Conservation (phyloP, 2,888 invertebrate species). For the Bombylius discolor region DNA sequence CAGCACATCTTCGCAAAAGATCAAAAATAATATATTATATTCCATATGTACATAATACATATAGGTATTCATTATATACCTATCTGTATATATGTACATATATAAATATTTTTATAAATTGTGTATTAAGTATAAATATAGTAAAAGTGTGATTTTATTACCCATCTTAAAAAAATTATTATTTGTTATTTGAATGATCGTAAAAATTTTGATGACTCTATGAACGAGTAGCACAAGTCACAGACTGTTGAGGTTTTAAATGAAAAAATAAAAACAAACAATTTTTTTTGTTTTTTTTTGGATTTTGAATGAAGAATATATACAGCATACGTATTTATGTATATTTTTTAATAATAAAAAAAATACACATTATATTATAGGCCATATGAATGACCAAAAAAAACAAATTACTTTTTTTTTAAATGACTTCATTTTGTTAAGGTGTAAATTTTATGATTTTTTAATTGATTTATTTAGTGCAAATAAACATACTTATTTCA, state of each 20-base stretch:
- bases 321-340: too few relatives aligned
- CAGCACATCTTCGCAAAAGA: background rate
- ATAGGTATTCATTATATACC: too few relatives aligned
- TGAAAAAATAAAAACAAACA: background rate
- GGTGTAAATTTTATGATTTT: constrained; percentile 3
- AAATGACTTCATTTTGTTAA: background rate
- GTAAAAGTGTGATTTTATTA: background rate
- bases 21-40: background rate
- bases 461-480: constrained; percentile 8
- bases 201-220: constrained; percentile 8
- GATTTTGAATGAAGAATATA: too few relatives aligned
- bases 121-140: background rate
- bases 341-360: too few relatives aligned
- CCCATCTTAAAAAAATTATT: background rate
- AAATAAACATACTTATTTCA: background rate
- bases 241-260: constrained; percentile 1
- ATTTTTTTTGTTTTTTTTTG: too few relatives aligned
- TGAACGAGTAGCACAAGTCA: constrained; percentile 1
- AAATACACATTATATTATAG: too few relatives aligned
- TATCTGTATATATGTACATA: too few relatives aligned
- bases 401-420: background rate
- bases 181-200: background rate
- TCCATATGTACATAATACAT: too few relatives aligned
- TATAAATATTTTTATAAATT: too few relatives aligned
- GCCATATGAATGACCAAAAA: background rate